Evolutionary conservation across 2,888 invertebrate species (phyloP), one percentile per base, ranked within the genome.

Genomic region (Dione vanillae): DNA sequence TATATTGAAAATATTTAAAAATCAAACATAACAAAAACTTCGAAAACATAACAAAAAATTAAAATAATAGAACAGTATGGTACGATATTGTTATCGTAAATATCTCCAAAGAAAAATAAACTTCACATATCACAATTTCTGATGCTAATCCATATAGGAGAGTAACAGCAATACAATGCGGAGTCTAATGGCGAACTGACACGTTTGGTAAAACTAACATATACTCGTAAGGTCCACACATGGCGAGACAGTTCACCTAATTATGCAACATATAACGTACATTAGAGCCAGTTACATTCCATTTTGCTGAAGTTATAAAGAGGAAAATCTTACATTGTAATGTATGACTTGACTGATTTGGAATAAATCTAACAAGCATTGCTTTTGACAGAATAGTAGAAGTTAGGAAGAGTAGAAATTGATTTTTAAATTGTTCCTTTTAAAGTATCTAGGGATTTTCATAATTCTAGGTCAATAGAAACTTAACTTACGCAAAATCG

Each of bases 181-280:
- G n/a, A 47, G n/a, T 47, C 45, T 70, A 70, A 66, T 70, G 66
- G 70, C 37, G 20, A n/a, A 61, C 47, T 67, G 70, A 70, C 66
- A 70, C 70, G 67, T 70, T 70, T 67, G n/a, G n/a, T n/a, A n/a
- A n/a, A n/a, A n/a, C n/a, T n/a, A n/a, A n/a, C n/a, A n/a, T n/a
- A n/a, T n/a, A n/a, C n/a, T n/a, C n/a, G n/a, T n/a, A n/a, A n/a
- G n/a, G n/a, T n/a, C n/a, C n/a, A n/a, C n/a, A n/a, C n/a, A n/a
- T n/a, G n/a, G n/a, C n/a, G 52, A 61, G 67, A 70, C 70, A 62
- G 70, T 54, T 51, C 64, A 66, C 14, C 45, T 40, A 40, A 54
- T 64, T 45, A 45, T 40, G 11, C 14, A 11, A 27, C 19, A 14
- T 54, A 45, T 19, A 62, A 9, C 27, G 27, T 35, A 35, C n/a